phyloP scores from a whole-genome alignment of 1,140 invertebrate genomes.

The Drosophila pallidifrons region DNA sequence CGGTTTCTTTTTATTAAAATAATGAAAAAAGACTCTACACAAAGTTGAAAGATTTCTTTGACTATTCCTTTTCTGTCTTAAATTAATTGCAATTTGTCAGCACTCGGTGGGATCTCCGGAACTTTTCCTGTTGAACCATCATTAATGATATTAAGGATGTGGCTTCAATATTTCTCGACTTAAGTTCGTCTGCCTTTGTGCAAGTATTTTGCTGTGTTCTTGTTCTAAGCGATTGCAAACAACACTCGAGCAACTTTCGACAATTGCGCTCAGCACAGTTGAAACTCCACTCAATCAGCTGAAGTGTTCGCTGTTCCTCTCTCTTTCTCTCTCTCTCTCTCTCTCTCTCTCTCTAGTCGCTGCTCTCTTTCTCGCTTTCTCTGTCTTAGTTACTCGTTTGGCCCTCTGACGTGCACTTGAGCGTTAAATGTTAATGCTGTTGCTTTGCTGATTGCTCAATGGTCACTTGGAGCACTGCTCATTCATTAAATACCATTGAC shows the following conservation, averaged over 20 bases:
- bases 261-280: constrained; percentile 3
- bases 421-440: constrained; percentile 41
- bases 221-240: constrained; percentile 14
- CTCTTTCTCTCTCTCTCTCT: background rate
- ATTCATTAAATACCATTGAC: constrained; percentile 54
- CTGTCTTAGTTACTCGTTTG: constrained; percentile 13
- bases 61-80: too few species aligned
- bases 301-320: background rate
- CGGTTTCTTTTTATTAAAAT: too few species aligned
- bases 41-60: too few species aligned
- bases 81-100: constrained; percentile 4
- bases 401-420: constrained; percentile 35
- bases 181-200: background rate
- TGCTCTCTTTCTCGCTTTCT: background rate
- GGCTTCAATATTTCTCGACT: background rate
- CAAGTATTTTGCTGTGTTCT: background rate
- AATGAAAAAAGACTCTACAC: too few species aligned
- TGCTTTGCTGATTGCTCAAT: constrained; percentile 55
- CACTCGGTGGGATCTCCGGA: background rate
- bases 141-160: constrained; percentile 10
- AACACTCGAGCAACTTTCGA: constrained; percentile 16
- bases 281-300: constrained; percentile 19
- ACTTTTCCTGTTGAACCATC: background rate
- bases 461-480: constrained; percentile 41
- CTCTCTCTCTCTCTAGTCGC: background rate